Percentiles rank a stretch among this genome's conserved stretches.
Evolutionary conservation across 2,113 vertebrate species (phyloP).

Genomic region (Hassar affinis): DNA sequence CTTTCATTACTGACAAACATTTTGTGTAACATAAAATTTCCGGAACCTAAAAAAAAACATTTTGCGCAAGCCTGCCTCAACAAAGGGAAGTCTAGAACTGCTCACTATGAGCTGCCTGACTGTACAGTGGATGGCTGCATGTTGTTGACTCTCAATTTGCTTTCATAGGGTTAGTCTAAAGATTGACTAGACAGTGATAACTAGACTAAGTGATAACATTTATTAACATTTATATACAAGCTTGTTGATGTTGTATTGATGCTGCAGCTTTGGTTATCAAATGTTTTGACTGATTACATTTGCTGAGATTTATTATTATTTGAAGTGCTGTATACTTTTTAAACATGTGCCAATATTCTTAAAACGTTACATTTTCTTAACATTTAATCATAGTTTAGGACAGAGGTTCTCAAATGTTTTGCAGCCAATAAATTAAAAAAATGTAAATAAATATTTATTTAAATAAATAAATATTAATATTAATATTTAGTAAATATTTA

Average conservation of each 20-base stretch:
- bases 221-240: too few relatives aligned
- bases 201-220: not conserved
- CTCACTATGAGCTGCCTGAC: too few relatives aligned
- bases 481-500: too few relatives aligned
- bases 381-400: not conserved
- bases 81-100: too few relatives aligned
- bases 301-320: not conserved
- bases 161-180: not conserved
- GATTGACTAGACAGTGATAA: too few relatives aligned
- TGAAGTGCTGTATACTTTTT: not conserved
- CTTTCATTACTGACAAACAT: too few relatives aligned
- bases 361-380: not conserved
- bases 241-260: too few relatives aligned
- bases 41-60: too few relatives aligned
- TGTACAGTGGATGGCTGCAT: not conserved
- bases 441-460: not conserved
- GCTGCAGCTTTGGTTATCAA: not conserved
- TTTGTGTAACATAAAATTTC: too few relatives aligned
- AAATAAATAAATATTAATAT: not conserved
- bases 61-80: not conserved
- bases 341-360: not conserved
- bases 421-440: not conserved
- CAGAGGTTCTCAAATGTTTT: not conserved
- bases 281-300: not conserved
- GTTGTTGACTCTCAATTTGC: too few relatives aligned